Conservation (phyloP, 2,797 vertebrate species). For the Phoeniculus purpureus region DNA sequence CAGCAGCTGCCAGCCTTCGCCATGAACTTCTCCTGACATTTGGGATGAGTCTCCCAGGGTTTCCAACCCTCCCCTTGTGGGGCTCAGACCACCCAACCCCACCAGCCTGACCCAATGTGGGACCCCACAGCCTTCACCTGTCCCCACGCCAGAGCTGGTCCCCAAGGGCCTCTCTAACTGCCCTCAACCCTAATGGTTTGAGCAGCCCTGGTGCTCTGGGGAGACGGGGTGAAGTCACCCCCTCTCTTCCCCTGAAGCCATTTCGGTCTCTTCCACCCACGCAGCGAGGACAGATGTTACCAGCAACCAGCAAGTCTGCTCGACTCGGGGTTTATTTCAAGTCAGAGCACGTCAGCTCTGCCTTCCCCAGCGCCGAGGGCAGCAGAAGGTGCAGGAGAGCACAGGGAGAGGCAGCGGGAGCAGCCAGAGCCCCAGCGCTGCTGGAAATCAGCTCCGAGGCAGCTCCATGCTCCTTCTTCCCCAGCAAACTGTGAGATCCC, state of each 20-base stretch:
- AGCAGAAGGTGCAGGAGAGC: neutral
- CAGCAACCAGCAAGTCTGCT: slow-evolving; percentile 7
- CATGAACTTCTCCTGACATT: slow-evolving; percentile 78
- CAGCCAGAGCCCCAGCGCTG: neutral
- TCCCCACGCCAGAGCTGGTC: neutral
- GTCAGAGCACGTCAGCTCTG: slow-evolving; percentile 57
- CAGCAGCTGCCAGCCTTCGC: slow-evolving; percentile 76
- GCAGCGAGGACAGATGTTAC: slow-evolving; percentile 7
- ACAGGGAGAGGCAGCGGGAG: neutral
- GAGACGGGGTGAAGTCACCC: neutral
- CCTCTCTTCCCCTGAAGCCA: neutral
- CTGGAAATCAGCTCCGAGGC: fast-evolving
- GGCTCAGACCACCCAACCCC: fast-evolving
- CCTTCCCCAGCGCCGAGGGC: slow-evolving; percentile 24
- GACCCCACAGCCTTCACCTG: neutral
- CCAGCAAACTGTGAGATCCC: neutral
- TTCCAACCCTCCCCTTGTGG: neutral
- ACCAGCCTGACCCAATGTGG: neutral
- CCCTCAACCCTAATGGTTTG: fast-evolving
- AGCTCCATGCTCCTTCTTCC: neutral
- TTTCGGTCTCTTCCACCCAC: neutral
- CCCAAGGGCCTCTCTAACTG: neutral
- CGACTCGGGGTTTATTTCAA: slow-evolving; percentile 65
- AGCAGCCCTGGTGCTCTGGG: fast-evolving
- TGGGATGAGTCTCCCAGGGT: slow-evolving; percentile 60